phyloP scores from a whole-genome alignment of 1,140 invertebrate genomes.

The Schlechtendalia chinensis region DNA sequence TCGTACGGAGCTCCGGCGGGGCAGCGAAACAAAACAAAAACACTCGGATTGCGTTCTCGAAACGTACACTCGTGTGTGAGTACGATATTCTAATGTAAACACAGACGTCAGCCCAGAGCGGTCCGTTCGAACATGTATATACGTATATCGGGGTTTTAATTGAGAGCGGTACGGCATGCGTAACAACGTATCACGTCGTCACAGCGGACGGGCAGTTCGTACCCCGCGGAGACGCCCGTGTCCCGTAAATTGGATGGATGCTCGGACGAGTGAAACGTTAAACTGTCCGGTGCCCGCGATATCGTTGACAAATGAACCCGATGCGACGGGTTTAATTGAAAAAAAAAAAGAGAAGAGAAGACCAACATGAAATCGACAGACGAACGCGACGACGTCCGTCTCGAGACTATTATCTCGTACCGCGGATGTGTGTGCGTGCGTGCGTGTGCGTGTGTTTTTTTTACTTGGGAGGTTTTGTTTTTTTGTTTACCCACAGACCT shows the following conservation, averaged over 20 bases:
- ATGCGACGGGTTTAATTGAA: constrained; percentile 32
- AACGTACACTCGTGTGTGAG: too few relatives aligned
- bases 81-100: not conserved
- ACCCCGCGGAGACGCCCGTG: constrained; percentile 19
- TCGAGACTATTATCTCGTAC: not conserved
- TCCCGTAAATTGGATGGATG: constrained; percentile 23
- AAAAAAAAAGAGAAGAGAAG: not conserved
- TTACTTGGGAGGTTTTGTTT: not conserved
- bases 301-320: constrained; percentile 40
- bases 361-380: not conserved
- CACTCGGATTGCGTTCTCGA: not conserved
- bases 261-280: constrained; percentile 10
- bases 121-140: not conserved
- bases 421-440: not conserved
- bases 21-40: not conserved
- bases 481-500: not conserved
- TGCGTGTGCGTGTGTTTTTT: not conserved
- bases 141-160: not conserved
- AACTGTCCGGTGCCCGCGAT: not conserved
- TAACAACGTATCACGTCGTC: not conserved
- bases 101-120: constrained; percentile 39
- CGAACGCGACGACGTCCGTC: not conserved
- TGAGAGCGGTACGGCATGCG: constrained; percentile 4
- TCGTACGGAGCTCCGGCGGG: not conserved
- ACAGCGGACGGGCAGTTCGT: not conserved